Evolutionary conservation across 2,888 invertebrate genomes (phyloP).

Genomic region (Plagiodera versicolora): DNA sequence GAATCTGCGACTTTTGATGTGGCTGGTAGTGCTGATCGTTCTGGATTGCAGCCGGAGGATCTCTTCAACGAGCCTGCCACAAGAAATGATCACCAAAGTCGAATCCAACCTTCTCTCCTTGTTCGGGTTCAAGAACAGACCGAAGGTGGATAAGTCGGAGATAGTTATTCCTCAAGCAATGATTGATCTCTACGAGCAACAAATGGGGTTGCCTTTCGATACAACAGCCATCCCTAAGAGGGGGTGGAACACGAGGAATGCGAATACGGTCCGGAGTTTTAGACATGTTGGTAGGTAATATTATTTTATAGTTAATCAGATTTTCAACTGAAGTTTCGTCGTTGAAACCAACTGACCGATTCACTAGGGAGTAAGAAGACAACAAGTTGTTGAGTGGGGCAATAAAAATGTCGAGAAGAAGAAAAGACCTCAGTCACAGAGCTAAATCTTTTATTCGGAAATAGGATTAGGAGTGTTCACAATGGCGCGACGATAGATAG

Average conservation of each 20-base stretch:
- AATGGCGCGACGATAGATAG: too few relatives aligned
- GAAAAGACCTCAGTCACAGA: too few relatives aligned
- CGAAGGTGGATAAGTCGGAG: constrained; percentile 54
- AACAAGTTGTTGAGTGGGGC: too few relatives aligned
- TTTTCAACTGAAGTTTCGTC: too few relatives aligned
- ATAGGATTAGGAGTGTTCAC: too few relatives aligned
- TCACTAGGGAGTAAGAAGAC: too few relatives aligned
- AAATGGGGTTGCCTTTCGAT: constrained; percentile 65
- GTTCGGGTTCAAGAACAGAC: constrained; percentile 63
- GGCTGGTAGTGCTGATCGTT: constrained; percentile 39
- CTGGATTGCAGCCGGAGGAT: constrained; percentile 35
- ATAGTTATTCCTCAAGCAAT: constrained; percentile 76
- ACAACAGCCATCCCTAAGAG: constrained; percentile 68
- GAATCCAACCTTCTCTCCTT: constrained; percentile 65
- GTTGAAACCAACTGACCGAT: too few relatives aligned
- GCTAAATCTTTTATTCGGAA: too few relatives aligned
- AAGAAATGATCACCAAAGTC: constrained; percentile 54
- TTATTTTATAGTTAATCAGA: background rate
- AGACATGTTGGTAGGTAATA: constrained; percentile 70
- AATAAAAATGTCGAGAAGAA: too few relatives aligned
- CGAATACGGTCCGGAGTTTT: constrained; percentile 85
- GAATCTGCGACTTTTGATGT: constrained; percentile 33
- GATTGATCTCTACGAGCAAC: constrained; percentile 74
- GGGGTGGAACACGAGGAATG: constrained; percentile 71
- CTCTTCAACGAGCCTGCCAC: constrained; percentile 44